phyloP scores from a whole-genome alignment of 2,888 invertebrate genomes.

The Harpalus rubripes region DNA sequence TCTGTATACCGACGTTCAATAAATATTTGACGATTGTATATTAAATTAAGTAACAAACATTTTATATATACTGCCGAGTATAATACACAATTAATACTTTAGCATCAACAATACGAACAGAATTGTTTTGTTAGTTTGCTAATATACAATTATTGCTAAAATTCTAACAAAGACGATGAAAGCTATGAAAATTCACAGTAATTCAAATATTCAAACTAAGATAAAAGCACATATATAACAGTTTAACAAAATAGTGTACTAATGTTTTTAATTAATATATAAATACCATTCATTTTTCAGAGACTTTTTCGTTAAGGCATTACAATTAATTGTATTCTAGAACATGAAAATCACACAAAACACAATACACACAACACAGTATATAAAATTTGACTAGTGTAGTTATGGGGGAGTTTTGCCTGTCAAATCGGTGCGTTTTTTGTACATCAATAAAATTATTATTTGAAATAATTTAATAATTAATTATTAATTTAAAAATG shows the following conservation, averaged over 20 bases:
- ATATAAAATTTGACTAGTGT: conserved; percentile 48
- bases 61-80: no score
- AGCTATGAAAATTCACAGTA: not conserved
- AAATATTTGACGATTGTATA: not conserved
- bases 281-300: conserved; percentile 64
- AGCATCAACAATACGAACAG: not conserved
- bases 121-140: not conserved
- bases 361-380: conserved; percentile 53
- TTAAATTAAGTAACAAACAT: not conserved
- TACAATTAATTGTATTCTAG: conserved; percentile 64
- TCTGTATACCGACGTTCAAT: not conserved
- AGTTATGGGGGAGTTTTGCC: conserved; percentile 50
- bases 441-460: not conserved
- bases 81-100: not conserved
- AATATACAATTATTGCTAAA: conserved; percentile 6
- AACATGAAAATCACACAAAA: conserved; percentile 58
- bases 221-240: not conserved
- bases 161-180: conserved; percentile 39
- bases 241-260: conserved; percentile 7
- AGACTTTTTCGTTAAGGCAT: conserved; percentile 59
- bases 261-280: conserved; percentile 30
- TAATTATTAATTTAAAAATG: not conserved
- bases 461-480: not conserved
- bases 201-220: conserved; percentile 19
- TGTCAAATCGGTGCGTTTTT: conserved; percentile 44